phyloP scores from a whole-genome alignment of 2,113 vertebrate genomes.

The Pelecanus crispus region DNA sequence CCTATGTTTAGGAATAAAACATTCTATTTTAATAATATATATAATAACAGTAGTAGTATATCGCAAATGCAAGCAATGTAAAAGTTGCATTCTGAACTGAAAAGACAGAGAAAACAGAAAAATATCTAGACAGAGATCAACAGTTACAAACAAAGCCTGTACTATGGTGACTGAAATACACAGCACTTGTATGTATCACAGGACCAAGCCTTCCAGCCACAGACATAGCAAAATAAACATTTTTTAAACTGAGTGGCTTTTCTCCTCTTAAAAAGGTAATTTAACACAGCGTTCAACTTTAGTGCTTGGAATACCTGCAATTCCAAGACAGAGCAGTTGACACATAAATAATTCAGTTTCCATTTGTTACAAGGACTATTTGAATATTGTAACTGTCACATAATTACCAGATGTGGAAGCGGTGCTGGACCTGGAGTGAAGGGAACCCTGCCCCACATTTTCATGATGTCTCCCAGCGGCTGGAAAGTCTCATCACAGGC shows the following conservation, averaged over 20 bases:
- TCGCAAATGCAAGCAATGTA: neutral
- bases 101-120: neutral
- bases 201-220: neutral
- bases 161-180: neutral
- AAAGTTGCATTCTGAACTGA: neutral
- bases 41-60: neutral
- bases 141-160: neutral
- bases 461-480: slow-evolving; percentile 93
- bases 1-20: slow-evolving; percentile 64
- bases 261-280: neutral
- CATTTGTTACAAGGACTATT: neutral
- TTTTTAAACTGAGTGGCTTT: neutral
- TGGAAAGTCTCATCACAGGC: slow-evolving; percentile 97
- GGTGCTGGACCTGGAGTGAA: slow-evolving; percentile 88
- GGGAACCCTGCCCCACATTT: slow-evolving; percentile 96
- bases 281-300: neutral
- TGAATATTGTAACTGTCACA: neutral
- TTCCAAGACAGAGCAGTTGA: neutral
- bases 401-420: slow-evolving; percentile 87
- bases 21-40: neutral
- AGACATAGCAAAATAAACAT: neutral
- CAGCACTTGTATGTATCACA: neutral
- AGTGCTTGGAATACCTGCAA: neutral
- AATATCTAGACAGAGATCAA: neutral
- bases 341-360: neutral